Evolutionary conservation across 2,797 vertebrate species (phyloP).

Genomic region (Anguilla obscura): DNA sequence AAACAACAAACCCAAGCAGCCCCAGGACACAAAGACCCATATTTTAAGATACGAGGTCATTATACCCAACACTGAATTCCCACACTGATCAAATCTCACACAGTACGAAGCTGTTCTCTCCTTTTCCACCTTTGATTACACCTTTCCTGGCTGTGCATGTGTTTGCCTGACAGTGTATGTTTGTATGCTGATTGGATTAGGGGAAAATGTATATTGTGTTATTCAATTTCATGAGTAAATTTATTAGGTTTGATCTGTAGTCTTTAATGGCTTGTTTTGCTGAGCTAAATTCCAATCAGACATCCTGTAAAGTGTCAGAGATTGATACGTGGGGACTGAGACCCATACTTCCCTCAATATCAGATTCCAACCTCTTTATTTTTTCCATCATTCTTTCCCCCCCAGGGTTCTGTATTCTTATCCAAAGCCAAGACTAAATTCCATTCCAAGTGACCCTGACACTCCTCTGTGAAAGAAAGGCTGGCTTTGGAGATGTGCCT

Average conservation of each 20-base stretch:
- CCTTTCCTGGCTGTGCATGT: not conserved
- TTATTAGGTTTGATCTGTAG: not conserved
- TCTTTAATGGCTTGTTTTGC: not conserved
- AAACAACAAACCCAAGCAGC: too few species aligned
- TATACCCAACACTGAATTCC: not conserved
- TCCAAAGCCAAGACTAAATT: slow-evolving; percentile 5
- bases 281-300: not conserved
- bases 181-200: not conserved
- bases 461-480: not conserved
- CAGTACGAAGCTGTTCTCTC: too few species aligned
- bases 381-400: not conserved
- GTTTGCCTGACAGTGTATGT: not conserved
- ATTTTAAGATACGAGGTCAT: too few species aligned
- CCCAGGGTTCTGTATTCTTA: not conserved
- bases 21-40: too few species aligned
- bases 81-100: too few species aligned
- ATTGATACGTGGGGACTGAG: not conserved
- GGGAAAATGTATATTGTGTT: not conserved
- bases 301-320: not conserved
- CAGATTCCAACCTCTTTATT: not conserved
- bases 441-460: not conserved
- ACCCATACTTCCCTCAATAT: not conserved
- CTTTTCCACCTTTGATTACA: too few species aligned
- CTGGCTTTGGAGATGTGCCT: not conserved
- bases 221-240: not conserved